Base-by-base conservation (phyloP, 2,113 vertebrate genomes). In the Naja naja region DNA sequence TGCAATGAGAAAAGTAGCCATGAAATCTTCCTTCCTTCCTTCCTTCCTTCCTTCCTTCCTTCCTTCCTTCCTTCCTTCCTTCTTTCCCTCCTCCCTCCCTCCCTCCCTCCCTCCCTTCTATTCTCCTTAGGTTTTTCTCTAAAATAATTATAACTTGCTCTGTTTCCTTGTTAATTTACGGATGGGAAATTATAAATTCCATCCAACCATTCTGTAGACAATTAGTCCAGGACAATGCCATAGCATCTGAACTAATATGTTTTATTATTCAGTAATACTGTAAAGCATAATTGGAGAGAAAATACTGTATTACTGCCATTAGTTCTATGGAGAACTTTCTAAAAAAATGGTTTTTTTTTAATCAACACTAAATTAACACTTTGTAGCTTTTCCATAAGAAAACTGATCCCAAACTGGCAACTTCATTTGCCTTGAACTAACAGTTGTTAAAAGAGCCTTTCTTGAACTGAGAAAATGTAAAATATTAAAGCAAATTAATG, bases 61-160 rank as follows among this genome's bases (percentile, higher is more conserved):
- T 16, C 55, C 18, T 20, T 55, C 54, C 55, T 25, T 23, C 53
- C 53, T 54, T 12, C 58, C 30, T 16, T 11, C 39, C 18, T 47
- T 27, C 45, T 22, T 27, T 49, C 55, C 55, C 3, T 9, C 56
- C 25, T 3, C 7, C 74, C 25, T 69, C 52, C 10, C 14, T 43
- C 2, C 53, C 0, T 60, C n/a, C 20, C 5, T 16, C 9, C 16
- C 6, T 30, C 27, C 9, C 34, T 0, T 2, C 87, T 2, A 2
- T 47, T 55, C 25, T 69, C 30, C 18, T 43, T 81, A 81, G 20
- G 4, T 81, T 8, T 81, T 81, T 81, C 18, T 81, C 74, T 81
- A 43, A 81, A 81, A 39, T 22, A 7, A 39, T 3, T 39, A 39
- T 81, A 43, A 1, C 3, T 43, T 81, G 34, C 20, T 43, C n/a